phyloP scores from a whole-genome alignment of 2,797 vertebrate genomes.

The Pantherophis vulpinus region DNA sequence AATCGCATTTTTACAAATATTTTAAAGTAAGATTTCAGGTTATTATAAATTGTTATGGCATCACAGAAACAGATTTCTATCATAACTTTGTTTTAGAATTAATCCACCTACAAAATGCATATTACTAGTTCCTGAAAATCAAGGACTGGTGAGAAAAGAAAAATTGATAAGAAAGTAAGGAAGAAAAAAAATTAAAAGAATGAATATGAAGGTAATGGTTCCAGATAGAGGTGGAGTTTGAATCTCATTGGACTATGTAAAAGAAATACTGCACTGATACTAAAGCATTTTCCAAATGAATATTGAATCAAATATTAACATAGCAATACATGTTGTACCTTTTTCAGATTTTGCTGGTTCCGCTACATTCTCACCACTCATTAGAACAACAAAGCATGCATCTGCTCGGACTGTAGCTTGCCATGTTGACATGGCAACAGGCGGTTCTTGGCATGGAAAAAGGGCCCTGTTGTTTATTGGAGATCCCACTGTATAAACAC shows the following conservation, averaged over 20 bases:
- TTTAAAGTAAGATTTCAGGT: neutral
- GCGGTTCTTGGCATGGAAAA: constrained; percentile 97
- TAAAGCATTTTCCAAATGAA: constrained; percentile 12
- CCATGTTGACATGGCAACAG: constrained; percentile 98
- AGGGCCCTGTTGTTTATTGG: constrained; percentile 98
- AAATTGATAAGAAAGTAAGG: neutral
- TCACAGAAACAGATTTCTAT: neutral
- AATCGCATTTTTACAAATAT: neutral
- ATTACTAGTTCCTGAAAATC: neutral
- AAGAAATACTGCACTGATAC: neutral
- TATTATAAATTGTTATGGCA: neutral
- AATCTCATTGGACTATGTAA: neutral
- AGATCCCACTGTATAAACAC: constrained; percentile 94
- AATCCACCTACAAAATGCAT: neutral
- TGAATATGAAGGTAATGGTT: neutral
- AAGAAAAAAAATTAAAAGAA: neutral
- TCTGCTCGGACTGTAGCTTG: constrained; percentile 85
- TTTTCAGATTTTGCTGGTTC: constrained; percentile 64
- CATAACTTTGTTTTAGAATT: neutral
- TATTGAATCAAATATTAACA: constrained; percentile 43
- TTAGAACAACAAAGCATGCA: constrained; percentile 85
- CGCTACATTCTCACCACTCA: constrained; percentile 91
- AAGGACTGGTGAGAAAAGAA: neutral
- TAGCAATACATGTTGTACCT: constrained; percentile 64
- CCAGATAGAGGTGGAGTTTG: neutral